A percentile compares a stretch with the other conserved stretches of the same genome.
phyloP scores from a whole-genome alignment of 2,113 vertebrate species.

The Stigmatopora nigra region DNA sequence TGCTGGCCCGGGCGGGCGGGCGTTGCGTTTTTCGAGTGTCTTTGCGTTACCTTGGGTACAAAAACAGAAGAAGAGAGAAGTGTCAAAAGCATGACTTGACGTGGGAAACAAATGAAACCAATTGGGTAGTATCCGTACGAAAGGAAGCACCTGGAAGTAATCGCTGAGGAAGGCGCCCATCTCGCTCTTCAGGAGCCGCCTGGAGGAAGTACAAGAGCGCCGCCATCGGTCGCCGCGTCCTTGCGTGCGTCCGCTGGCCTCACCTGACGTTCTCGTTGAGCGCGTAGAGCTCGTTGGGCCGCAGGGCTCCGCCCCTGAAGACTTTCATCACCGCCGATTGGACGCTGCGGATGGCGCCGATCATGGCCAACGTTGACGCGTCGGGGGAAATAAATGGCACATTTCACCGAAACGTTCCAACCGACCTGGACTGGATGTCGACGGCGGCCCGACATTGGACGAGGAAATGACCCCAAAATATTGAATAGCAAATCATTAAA shows the following conservation, averaged over 20 bases:
- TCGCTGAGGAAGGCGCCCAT: conserved; percentile 93
- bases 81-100: too few relatives aligned
- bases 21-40: too few relatives aligned
- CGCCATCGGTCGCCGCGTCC: conserved; percentile 55
- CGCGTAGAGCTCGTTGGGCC: conserved; percentile 81
- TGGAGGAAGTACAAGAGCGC: conserved; percentile 37
- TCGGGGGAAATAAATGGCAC: background rate
- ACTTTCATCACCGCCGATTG: conserved; percentile 93
- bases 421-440: too few relatives aligned
- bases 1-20: too few relatives aligned
- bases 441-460: too few relatives aligned
- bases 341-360: conserved; percentile 65
- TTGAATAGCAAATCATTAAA: too few relatives aligned
- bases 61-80: too few relatives aligned
- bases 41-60: too few relatives aligned
- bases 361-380: conserved; percentile 1
- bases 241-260: background rate
- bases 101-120: too few relatives aligned
- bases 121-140: too few relatives aligned
- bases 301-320: conserved; percentile 84
- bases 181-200: conserved; percentile 87
- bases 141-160: conserved; percentile 83
- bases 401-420: background rate
- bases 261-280: conserved; percentile 95
- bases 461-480: too few relatives aligned